Evolutionary conservation across 64 coral and sea anemone genomes (phyloP), one percentile per base, ranked within the genome.

Genomic region (Cladopsammia gracilis): DNA sequence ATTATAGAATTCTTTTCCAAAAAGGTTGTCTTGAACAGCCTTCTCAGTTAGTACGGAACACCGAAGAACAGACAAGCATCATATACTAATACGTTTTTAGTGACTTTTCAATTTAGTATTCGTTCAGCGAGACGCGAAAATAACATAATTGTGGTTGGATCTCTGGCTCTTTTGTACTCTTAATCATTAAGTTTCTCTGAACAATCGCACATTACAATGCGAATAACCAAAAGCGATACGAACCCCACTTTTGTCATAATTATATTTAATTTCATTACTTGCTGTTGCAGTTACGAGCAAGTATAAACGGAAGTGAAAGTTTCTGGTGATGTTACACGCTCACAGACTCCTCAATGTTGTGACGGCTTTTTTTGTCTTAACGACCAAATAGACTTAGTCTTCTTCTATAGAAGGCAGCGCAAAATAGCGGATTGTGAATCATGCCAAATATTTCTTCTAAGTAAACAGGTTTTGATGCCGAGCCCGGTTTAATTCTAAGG

Each of bases 401-500:
- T 90, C 57, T 34, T 12, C 54, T 13, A 60, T 12, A 68, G 48
- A 42, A 85, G 50, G 45, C 71, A 49, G 72, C 87, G 66, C 71
- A 77, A 90, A 98, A 94, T 91, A 87, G 92, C 87, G 96, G 91
- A 98, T 98, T 98, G 54, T 71, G 26, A 88, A 69, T 74, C 86
- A 98, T 94, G 79, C 86, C 34, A 98, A 91, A 82, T 94, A 98
- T 94, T 94, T 82, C 58, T 86, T 75, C 62, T 94, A 92, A 85
- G 96, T 98, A 98, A 98, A 98, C 84, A 98, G 43, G 44, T 16
- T 77, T 71, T 82, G 92, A 49, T 84, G 81, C 82, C 13, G 68
- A 76, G 66, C 78, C 68, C 22, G 50, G 88, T 98, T 98, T 97
- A 93, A 85, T 89, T 84, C 75, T 93, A 67, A 85, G 83, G 95